Base-by-base conservation (phyloP, 92 coral and sea anemone species). In the Porites cylindrica region DNA sequence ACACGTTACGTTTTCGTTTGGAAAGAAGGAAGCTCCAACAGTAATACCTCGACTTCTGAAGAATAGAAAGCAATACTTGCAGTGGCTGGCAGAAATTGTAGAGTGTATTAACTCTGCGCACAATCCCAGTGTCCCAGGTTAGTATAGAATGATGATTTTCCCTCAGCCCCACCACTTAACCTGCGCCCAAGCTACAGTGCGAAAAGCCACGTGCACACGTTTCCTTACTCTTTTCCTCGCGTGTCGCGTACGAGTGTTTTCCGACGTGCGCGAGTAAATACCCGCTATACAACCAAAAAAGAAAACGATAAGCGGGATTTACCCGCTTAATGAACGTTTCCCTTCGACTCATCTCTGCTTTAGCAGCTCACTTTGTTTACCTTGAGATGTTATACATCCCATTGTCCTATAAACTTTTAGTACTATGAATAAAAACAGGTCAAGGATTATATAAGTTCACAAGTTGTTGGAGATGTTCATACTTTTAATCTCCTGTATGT, bases 71-170 rank as follows among this genome's bases (percentile, higher is more conserved):
- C 51, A 3, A 20, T 70, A 70, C 16, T 70, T 70, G 75, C 75
- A 24, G 75, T 70, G 75, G 75, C 75, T 70, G 75, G 75, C 54
- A 32, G 75, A 70, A 32, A 11, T 70, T 26, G 76, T 66, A 8
- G 29, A 20, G 21, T 60, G 65, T 60, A 60, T 60, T 3, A 60
- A 64, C 73, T 79, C 83, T 6, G 29, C 83, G 12, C 83, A 64
- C 58, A 79, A 79, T 38, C 83, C 73, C 43, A 32, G 72, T 13
- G 83, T 79, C 18, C 83, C 83, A 66, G 78, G 86, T 82, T 43
- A 82, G 85, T 80, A 65, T 8, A 69, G 60, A 24, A 69, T 12
- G 62, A 51, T 69, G 32, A 50, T 82, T 21, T 70, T 53, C 62
- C 73, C 75, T 63, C 61, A 54, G 64, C 64, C 64, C 29, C 65